phyloP scores from a whole-genome alignment of 2,888 invertebrate species.

The Matsumyia berberina region DNA sequence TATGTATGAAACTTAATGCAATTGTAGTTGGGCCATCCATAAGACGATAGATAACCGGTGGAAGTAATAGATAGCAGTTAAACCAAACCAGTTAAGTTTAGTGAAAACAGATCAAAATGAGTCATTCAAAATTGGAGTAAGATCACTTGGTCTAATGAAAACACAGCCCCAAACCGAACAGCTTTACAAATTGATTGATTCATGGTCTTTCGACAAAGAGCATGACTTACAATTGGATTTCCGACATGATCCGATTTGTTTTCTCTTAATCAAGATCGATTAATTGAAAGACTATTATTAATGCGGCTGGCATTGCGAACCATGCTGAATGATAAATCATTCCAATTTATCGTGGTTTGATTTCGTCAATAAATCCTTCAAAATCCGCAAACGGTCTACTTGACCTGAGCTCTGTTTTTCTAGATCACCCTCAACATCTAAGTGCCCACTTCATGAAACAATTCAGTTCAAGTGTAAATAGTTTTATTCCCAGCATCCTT shows the following conservation, averaged over 20 bases:
- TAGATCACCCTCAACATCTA: not conserved
- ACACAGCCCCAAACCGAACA: too few relatives aligned
- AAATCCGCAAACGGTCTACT: not conserved
- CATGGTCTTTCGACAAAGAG: too few relatives aligned
- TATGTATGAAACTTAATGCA: too few relatives aligned
- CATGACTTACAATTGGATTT: too few relatives aligned
- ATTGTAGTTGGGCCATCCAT: too few relatives aligned
- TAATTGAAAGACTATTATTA: not conserved
- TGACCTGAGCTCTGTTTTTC: constrained; percentile 1
- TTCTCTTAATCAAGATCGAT: not conserved
- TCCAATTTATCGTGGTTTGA: not conserved
- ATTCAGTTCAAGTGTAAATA: constrained; percentile 2
- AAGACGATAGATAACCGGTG: too few relatives aligned
- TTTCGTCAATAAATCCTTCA: not conserved
- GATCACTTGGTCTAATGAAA: too few relatives aligned
- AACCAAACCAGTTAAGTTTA: too few relatives aligned
- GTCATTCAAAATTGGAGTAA: too few relatives aligned
- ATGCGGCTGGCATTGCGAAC: not conserved
- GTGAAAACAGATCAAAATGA: too few relatives aligned
- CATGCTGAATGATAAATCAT: not conserved
- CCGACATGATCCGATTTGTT: not conserved
- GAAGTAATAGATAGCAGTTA: too few relatives aligned
- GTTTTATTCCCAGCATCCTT: not conserved
- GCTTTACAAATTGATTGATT: too few relatives aligned
- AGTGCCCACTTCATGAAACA: not conserved